Percentiles rank a stretch among this genome's conserved stretches.
These are phyloP conservation scores for Elmis aenea DNA, from an alignment of 2,888 invertebrate genomes.

Conservation along the genomic window DNA sequence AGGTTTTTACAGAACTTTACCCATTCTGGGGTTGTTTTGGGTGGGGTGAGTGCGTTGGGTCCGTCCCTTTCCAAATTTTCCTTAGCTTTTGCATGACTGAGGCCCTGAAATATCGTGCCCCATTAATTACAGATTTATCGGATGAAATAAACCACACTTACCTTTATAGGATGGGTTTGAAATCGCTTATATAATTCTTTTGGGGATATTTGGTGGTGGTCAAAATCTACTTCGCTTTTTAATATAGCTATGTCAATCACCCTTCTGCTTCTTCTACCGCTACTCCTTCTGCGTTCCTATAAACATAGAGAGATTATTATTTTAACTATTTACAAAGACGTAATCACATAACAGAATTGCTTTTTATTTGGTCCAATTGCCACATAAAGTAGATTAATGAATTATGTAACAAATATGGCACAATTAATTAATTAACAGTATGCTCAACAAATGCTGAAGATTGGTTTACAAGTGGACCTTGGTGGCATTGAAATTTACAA, in stretches of 20 bases:
- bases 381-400: too few relatives aligned
- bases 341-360: too few relatives aligned
- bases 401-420: too few relatives aligned
- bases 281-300: slow-evolving; percentile 73
- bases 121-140: neutral
- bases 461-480: too few relatives aligned
- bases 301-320: slow-evolving; percentile 45
- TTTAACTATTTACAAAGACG: too few relatives aligned
- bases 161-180: slow-evolving; percentile 95
- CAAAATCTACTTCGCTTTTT: slow-evolving; percentile 99
- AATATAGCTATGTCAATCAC: slow-evolving; percentile 94
- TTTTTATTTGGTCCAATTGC: too few relatives aligned
- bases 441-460: too few relatives aligned
- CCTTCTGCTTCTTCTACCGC: slow-evolving; percentile 70
- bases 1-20: slow-evolving; percentile 98
- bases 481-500: too few relatives aligned
- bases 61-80: slow-evolving; percentile 93
- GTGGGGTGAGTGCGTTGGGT: slow-evolving; percentile 93
- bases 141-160: slow-evolving; percentile 51
- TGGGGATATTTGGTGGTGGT: slow-evolving; percentile 95
- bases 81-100: slow-evolving; percentile 94
- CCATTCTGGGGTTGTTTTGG: slow-evolving; percentile 98
- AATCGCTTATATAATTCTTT: slow-evolving; percentile 97
- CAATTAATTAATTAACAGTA: too few relatives aligned
- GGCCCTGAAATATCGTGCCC: slow-evolving; percentile 60